Evolutionary conservation across 2,113 vertebrate genomes (phyloP).

Genomic region (Poicephalus meyeri): DNA sequence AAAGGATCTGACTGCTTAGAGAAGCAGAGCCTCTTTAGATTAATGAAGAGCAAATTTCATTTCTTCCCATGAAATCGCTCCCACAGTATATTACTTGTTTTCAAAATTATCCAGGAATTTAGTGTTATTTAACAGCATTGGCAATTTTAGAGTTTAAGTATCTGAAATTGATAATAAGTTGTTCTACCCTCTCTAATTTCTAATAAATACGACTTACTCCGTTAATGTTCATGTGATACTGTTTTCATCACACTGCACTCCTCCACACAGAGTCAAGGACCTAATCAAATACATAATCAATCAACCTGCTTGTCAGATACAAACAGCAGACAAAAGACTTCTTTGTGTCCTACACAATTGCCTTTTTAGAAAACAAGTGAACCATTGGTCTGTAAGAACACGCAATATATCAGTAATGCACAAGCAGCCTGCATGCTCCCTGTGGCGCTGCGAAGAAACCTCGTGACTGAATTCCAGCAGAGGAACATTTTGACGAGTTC

Average conservation of each 20-base stretch:
- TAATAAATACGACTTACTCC: neutral
- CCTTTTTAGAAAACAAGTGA: neutral
- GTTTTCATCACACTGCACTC: neutral
- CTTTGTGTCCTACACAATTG: constrained; percentile 15
- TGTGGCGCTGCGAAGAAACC: neutral
- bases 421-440: neutral
- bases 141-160: neutral
- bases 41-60: neutral
- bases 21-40: neutral
- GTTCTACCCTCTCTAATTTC: neutral
- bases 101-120: neutral
- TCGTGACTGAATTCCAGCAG: neutral
- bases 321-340: neutral
- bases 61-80: neutral
- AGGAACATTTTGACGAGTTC: neutral
- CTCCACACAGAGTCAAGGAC: neutral
- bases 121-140: neutral
- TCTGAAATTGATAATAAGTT: neutral
- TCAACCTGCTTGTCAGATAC: neutral
- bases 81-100: neutral
- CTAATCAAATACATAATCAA: constrained; percentile 7
- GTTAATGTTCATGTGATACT: fast-evolving
- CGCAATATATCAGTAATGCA: fast-evolving
- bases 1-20: neutral
- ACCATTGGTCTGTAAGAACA: neutral